Evolutionary conservation across 2,797 vertebrate species (phyloP).

Genomic region (Acridotheres tristis): DNA sequence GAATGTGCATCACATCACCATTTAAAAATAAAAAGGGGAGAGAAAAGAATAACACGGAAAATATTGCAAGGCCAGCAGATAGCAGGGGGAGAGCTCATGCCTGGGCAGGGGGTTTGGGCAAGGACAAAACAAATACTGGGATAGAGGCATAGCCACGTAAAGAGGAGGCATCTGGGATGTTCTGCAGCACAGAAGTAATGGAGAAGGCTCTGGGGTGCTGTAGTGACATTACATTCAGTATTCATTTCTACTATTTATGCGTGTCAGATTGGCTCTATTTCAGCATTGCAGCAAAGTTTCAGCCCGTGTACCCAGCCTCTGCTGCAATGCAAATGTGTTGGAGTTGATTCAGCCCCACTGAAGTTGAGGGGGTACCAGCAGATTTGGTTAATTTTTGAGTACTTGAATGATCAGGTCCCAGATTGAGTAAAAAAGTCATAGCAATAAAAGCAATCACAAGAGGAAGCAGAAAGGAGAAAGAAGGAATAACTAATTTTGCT

Average conservation of each 20-base stretch:
- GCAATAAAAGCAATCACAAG: background rate
- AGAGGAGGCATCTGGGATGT: background rate
- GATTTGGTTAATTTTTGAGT: background rate
- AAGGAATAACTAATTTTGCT: background rate
- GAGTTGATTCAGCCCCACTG: background rate
- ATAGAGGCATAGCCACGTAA: background rate
- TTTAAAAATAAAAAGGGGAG: conserved; percentile 43
- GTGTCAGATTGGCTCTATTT: background rate
- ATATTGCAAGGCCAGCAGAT: conserved; percentile 23
- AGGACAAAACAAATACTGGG: background rate
- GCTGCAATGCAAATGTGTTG: background rate
- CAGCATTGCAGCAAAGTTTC: background rate
- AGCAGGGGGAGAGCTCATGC: background rate
- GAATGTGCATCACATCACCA: conserved; percentile 1
- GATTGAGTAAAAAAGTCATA: background rate
- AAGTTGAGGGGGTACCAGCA: background rate
- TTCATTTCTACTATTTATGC: background rate
- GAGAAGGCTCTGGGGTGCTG: background rate
- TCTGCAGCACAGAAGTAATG: background rate
- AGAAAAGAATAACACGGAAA: conserved; percentile 7
- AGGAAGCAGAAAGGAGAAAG: background rate
- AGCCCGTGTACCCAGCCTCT: background rate
- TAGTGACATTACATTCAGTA: background rate
- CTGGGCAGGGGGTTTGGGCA: background rate
- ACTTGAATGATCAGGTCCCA: background rate